phyloP scores from a whole-genome alignment of 2,113 vertebrate species.

The Cettia cetti region DNA sequence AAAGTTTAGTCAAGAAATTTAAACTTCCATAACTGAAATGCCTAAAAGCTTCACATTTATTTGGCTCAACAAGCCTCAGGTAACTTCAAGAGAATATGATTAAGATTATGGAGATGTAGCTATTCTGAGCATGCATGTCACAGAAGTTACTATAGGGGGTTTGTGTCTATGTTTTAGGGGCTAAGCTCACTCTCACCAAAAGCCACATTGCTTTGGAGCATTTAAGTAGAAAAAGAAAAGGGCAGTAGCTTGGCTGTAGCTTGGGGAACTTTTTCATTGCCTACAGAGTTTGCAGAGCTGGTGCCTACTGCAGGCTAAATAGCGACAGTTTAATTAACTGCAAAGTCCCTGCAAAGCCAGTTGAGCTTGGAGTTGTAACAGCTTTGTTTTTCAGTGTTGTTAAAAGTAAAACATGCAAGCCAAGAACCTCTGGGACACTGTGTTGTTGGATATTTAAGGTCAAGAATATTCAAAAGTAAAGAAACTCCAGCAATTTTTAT shows the following conservation, averaged over 20 bases:
- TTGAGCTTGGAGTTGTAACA: background rate
- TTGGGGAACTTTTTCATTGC: background rate
- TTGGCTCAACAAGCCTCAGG: background rate
- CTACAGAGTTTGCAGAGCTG: background rate
- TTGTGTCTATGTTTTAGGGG: background rate
- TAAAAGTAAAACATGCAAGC: conserved; percentile 15
- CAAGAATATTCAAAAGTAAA: background rate
- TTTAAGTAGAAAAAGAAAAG: background rate
- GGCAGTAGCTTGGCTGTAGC: background rate
- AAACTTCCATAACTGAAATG: background rate
- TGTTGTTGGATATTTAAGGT: background rate
- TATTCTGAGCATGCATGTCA: background rate
- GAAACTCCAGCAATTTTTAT: background rate
- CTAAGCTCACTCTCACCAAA: background rate
- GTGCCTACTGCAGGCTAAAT: conserved; percentile 7
- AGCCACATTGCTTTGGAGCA: background rate
- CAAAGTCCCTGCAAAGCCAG: background rate
- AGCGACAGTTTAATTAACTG: conserved; percentile 17
- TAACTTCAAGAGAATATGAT: background rate
- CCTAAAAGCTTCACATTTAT: background rate
- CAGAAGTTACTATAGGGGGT: background rate
- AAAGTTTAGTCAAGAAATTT: background rate
- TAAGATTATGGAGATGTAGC: background rate
- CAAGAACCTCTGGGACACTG: background rate
- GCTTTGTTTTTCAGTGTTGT: background rate